phyloP scores from a whole-genome alignment of 2,113 vertebrate species.

The Cygnus buccinator region DNA sequence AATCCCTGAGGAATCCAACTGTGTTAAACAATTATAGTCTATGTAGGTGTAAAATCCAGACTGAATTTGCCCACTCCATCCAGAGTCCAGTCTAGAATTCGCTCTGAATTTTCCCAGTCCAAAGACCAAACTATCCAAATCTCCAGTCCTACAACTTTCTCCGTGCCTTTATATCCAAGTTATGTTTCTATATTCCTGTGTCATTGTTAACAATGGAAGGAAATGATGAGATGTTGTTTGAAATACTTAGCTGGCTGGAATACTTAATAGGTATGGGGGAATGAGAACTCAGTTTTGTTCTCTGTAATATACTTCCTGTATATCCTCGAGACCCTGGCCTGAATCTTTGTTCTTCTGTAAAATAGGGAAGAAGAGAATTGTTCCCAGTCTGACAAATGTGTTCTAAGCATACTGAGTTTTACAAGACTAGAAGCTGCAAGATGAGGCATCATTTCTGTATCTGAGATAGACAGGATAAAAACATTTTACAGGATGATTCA shows the following conservation, averaged over 20 bases:
- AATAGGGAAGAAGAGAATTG: not conserved
- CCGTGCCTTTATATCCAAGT: not conserved
- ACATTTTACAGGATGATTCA: not conserved
- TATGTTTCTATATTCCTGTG: not conserved
- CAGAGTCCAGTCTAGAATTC: not conserved
- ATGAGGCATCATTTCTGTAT: not conserved
- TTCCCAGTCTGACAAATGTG: not conserved
- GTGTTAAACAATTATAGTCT: not conserved
- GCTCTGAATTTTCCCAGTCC: not conserved
- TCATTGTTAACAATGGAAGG: not conserved
- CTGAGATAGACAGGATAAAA: not conserved
- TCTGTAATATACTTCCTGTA: not conserved
- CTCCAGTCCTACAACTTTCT: not conserved
- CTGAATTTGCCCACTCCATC: not conserved
- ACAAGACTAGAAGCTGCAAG: not conserved
- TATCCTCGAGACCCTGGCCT: not conserved
- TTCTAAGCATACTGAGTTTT: not conserved
- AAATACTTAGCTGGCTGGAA: not conserved
- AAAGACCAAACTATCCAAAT: not conserved
- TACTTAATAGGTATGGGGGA: not conserved
- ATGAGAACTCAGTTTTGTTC: not conserved
- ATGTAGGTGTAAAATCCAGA: not conserved
- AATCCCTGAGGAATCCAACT: not conserved
- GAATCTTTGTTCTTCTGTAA: not conserved
- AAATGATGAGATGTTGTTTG: not conserved